Base-by-base conservation (phyloP, 2,797 vertebrate genomes). In the Lerista edwardsae region DNA sequence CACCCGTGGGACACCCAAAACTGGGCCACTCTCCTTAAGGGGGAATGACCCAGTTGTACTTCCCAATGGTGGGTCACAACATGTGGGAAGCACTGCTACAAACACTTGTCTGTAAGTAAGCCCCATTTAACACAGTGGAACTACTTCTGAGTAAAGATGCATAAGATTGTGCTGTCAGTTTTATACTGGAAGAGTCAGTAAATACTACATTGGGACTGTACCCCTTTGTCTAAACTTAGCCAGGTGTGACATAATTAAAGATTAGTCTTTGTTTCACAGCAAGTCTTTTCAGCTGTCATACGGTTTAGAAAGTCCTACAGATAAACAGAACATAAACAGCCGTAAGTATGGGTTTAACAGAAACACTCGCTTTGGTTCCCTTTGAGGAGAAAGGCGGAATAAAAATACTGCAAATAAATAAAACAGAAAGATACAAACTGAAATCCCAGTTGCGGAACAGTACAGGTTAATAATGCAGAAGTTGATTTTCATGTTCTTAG, bases 221-320 rank as follows among this genome's bases (percentile, higher is more conserved):
- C 7, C 15, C 14, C 21, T 8, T 34, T 79, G 29, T 23, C 72
- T 75, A 75, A 67, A 89, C 41, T 23, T n/a, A 84, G 69, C 72
- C 87, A 84, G 59, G 29, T 72, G 72, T 12, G 61, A 57, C 64
- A 86, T 91, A 91, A 91, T 87, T 90, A 93, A 83, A 87, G 69
- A 29, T 23, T 41, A 74, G 31, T 90, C 65, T 9, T 51, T 84
- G 65, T 61, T 88, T 51, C 44, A 68, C 55, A 36, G 62, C 65
- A 86, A 57, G 72, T 57, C 10, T 75, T 7, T 29, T 67, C 55
- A 83, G 4, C 27, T n/a, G 39, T 29, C 27, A 82, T 25, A 67
- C 23, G 25, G n/a, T 61, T 27, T n/a, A 87, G 85, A 88, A 64
- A 57, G 2, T 1, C 23, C 21, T 23, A 51, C 75, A 57, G 17